These are phyloP conservation scores for Scotopteryx bipunctaria DNA, from an alignment of 2,888 invertebrate species.

Conservation along the genomic window DNA sequence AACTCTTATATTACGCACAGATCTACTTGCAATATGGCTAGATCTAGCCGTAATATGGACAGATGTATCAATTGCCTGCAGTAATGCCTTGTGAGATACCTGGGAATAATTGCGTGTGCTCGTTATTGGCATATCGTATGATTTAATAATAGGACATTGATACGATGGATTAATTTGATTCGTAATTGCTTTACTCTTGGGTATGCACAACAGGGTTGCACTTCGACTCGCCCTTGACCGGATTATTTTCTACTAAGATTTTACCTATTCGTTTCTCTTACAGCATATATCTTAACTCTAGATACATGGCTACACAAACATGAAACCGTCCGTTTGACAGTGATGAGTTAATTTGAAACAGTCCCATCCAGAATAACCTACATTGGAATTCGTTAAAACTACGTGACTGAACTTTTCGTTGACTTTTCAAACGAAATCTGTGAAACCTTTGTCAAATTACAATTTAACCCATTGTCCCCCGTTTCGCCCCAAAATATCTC, in stretches of 20 bases:
- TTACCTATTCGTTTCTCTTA: too few species aligned
- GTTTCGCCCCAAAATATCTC: constrained; percentile 16
- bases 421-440: constrained; percentile 23
- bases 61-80: too few species aligned
- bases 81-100: too few species aligned
- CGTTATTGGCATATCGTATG: not conserved
- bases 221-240: too few species aligned
- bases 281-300: too few species aligned
- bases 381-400: constrained; percentile 3
- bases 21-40: not conserved
- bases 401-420: constrained; percentile 23
- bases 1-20: not conserved
- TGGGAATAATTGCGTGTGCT: not conserved
- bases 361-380: constrained; percentile 7
- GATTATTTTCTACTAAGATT: too few species aligned
- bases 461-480: constrained; percentile 26
- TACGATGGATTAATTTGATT: constrained; percentile 6
- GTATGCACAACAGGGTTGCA: too few species aligned
- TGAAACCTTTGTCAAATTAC: constrained; percentile 26
- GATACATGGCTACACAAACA: too few species aligned
- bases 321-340: too few species aligned
- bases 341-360: not conserved
- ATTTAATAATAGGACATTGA: not conserved
- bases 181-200: constrained; percentile 4
- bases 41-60: not conserved